Base-by-base conservation (phyloP, 2,113 vertebrate genomes). In the Halcyon malimbica region DNA sequence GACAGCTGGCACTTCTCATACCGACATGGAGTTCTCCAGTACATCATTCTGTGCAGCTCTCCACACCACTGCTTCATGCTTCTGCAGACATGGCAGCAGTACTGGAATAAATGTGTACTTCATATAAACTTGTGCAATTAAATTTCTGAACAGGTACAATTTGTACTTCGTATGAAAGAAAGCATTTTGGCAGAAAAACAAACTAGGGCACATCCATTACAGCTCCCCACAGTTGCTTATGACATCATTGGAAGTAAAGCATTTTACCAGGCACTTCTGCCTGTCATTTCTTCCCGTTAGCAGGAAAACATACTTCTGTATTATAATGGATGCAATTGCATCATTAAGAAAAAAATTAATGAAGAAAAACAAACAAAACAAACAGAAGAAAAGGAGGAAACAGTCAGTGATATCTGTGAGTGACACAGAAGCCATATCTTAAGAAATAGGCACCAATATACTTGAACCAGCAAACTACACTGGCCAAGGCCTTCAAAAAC, bases 51-150 rank as follows among this genome's bases (percentile, higher is more conserved):
- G 31, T 11, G 16, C 41, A 76, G 46, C 16, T 74, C 44, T 84
- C 35, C 18, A 65, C 13, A 59, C 13, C 10, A 24, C 0, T 59
- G 29, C 0, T 82, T 9, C 17, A 25, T 4, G 24, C 63, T n/a
- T 10, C 31, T 75, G 37, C 42, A 63, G 17, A 79, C 29, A 75
- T 0, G 44, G 28, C 12, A 60, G 51, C 3, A 10, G 7, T 11
- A 51, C 17, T 48, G 35, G 33, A 87, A 87, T 26, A 90, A 82
- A 89, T 28, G 1, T 5, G 12, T 42, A 50, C 21, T 67, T 82
- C 35, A 62, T 21, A 54, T 31, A 64, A 31, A 74, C 5, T 48
- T 71, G 1, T 33, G 19, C 12, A 67, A 80, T 23, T 44, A 25
- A 42, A 75, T 70, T 46, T 48, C 41, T 33, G 53, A 53, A 59